A percentile compares a stretch with the other conserved stretches of the same genome.
These are phyloP conservation scores for Chaetura pelagica DNA, from an alignment of 2,113 vertebrate genomes.

Conservation along the genomic window DNA sequence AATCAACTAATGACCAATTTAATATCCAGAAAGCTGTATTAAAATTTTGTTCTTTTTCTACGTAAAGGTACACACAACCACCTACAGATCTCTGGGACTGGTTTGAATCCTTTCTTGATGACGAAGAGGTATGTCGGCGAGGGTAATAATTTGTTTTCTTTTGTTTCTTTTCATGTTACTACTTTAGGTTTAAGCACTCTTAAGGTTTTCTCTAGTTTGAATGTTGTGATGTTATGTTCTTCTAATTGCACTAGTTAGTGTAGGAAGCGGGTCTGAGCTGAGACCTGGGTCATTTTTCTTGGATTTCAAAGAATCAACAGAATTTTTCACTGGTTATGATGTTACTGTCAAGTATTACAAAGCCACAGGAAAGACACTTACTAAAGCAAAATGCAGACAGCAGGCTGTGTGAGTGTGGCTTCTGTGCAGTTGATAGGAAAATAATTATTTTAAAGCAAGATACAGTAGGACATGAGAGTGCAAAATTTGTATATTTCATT, in stretches of 20 bases:
- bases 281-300: background rate
- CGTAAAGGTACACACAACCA: constrained; percentile 94
- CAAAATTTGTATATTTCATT: background rate
- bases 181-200: background rate
- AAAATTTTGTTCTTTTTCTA: constrained; percentile 35
- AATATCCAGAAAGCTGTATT: background rate
- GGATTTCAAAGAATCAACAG: background rate
- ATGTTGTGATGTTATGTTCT: background rate
- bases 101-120: constrained; percentile 99
- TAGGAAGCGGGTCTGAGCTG: background rate
- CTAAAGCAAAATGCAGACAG: background rate
- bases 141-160: constrained; percentile 92
- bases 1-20: background rate
- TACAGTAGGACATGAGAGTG: background rate
- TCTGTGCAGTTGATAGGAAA: background rate
- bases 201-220: background rate
- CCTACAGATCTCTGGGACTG: constrained; percentile 96
- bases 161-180: constrained; percentile 64
- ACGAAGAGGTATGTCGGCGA: constrained; percentile 99
- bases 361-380: background rate
- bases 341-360: background rate
- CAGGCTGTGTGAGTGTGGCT: background rate
- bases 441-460: background rate
- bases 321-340: background rate
- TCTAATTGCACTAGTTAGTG: background rate